These are phyloP conservation scores for Polydrusus cervinus DNA, from an alignment of 2,888 invertebrate genomes.

Conservation along the genomic window DNA sequence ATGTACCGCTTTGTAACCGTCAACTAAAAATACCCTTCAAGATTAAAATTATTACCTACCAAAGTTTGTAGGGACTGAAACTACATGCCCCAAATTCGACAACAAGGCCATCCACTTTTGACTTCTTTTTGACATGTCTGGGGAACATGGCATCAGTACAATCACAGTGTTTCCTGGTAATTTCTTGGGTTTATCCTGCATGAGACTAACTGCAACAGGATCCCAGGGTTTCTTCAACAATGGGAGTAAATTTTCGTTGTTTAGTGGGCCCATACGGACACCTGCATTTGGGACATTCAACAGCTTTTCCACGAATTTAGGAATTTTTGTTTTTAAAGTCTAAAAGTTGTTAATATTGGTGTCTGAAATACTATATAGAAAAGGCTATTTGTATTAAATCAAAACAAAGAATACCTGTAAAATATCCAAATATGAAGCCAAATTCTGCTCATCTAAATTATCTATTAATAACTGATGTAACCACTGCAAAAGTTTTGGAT, in stretches of 20 bases:
- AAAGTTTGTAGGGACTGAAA: conserved; percentile 76
- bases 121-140: conserved; percentile 74
- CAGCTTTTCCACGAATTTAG: conserved; percentile 83
- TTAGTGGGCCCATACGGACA: conserved; percentile 71
- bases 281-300: conserved; percentile 74
- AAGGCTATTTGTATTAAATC: too few species aligned
- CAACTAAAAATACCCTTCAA: too few species aligned
- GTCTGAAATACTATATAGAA: too few species aligned
- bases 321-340: conserved; percentile 80
- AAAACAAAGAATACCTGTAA: conserved; percentile 80
- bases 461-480: conserved; percentile 83
- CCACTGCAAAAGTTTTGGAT: conserved; percentile 83
- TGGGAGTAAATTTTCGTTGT: conserved; percentile 78
- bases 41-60: conserved; percentile 63
- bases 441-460: conserved; percentile 77
- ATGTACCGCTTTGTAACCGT: too few species aligned
- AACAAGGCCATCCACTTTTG: conserved; percentile 83
- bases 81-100: conserved; percentile 80
- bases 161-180: conserved; percentile 81
- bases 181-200: conserved; percentile 80
- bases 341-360: conserved; percentile 57
- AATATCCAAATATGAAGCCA: conserved; percentile 85
- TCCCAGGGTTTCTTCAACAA: conserved; percentile 84
- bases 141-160: conserved; percentile 77
- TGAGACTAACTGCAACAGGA: conserved; percentile 76